Percentiles rank a stretch among this genome's conserved stretches.
Evolutionary conservation across 2,888 invertebrate genomes (phyloP).

Genomic region (Tetheella fluctuosa): DNA sequence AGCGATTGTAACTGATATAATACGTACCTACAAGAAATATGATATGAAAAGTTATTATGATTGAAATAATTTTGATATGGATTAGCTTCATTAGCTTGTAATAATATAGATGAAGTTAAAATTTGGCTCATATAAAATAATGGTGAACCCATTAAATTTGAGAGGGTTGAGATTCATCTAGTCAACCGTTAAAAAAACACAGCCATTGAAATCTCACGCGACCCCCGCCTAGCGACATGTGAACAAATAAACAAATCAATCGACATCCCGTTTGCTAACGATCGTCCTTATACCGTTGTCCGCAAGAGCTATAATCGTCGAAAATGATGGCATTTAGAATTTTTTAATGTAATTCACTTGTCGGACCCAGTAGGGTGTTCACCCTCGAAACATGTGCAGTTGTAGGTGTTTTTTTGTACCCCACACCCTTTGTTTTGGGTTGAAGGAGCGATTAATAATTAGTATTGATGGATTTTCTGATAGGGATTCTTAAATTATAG

Average conservation of each 20-base stretch:
- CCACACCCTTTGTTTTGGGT: slow-evolving; percentile 63
- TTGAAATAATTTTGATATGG: no score
- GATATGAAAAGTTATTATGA: not conserved
- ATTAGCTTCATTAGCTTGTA: no score
- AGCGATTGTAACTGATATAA: not conserved
- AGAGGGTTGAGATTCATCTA: slow-evolving; percentile 23
- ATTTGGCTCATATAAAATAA: not conserved
- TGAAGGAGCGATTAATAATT: slow-evolving; percentile 48
- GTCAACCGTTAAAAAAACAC: slow-evolving; percentile 38
- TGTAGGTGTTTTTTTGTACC: slow-evolving; percentile 53
- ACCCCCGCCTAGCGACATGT: slow-evolving; percentile 74
- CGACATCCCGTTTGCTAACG: slow-evolving; percentile 17
- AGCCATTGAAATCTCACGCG: slow-evolving; percentile 52
- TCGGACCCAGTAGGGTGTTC: slow-evolving; percentile 62
- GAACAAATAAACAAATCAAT: slow-evolving; percentile 65
- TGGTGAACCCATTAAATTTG: slow-evolving; percentile 21
- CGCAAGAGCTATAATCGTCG: slow-evolving; percentile 39
- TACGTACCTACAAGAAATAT: not conserved
- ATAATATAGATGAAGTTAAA: not conserved
- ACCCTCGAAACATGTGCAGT: slow-evolving; percentile 72
- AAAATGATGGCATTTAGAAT: slow-evolving; percentile 21
- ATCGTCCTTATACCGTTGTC: slow-evolving; percentile 19
- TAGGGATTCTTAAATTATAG: slow-evolving; percentile 12
- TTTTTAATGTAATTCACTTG: slow-evolving; percentile 69
- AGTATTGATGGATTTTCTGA: slow-evolving; percentile 52